Evolutionary conservation across 2,888 invertebrate genomes (phyloP).

Genomic region (Polylopha cassiicola): DNA sequence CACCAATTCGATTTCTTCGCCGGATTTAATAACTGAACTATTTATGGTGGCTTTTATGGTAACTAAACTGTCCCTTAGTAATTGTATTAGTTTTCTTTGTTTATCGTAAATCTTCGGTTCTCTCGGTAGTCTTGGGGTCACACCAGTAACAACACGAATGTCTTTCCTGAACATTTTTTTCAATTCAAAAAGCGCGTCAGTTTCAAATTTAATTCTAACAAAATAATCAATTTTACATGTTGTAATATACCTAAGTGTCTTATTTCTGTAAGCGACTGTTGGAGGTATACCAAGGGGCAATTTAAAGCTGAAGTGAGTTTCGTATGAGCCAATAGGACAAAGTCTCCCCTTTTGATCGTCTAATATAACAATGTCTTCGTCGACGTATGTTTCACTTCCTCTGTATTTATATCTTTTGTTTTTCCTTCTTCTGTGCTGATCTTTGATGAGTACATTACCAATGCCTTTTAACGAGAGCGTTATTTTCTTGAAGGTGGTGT

Average conservation of each 20-base stretch:
- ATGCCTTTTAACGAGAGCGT: slow-evolving; percentile 11
- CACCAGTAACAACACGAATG: slow-evolving; percentile 16
- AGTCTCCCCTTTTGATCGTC: slow-evolving; percentile 3
- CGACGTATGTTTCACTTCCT: slow-evolving; percentile 15
- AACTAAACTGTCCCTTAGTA: slow-evolving; percentile 20
- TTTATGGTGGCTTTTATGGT: slow-evolving; percentile 23
- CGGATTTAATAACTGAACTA: slow-evolving; percentile 18
- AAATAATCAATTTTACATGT: slow-evolving; percentile 22
- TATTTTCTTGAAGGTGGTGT: slow-evolving; percentile 11
- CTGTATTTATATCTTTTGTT: too few relatives aligned
- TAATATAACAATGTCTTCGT: slow-evolving; percentile 3
- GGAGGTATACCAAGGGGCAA: slow-evolving; percentile 17
- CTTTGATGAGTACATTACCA: slow-evolving; percentile 7
- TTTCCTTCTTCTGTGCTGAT: slow-evolving; percentile 14
- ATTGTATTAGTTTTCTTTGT: slow-evolving; percentile 17
- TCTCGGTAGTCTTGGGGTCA: slow-evolving; percentile 13
- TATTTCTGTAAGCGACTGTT: slow-evolving; percentile 10
- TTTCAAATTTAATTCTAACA: slow-evolving; percentile 23
- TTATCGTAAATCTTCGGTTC: slow-evolving; percentile 24
- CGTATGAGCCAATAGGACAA: slow-evolving; percentile 7
- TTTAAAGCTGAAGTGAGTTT: slow-evolving; percentile 10
- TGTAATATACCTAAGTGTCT: slow-evolving; percentile 6
- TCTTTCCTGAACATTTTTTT: slow-evolving; percentile 18
- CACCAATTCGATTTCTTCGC: slow-evolving; percentile 20
- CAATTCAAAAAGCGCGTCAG: slow-evolving; percentile 9